phyloP scores from a whole-genome alignment of 2,113 vertebrate species.

The Uropsilus gracilis region DNA sequence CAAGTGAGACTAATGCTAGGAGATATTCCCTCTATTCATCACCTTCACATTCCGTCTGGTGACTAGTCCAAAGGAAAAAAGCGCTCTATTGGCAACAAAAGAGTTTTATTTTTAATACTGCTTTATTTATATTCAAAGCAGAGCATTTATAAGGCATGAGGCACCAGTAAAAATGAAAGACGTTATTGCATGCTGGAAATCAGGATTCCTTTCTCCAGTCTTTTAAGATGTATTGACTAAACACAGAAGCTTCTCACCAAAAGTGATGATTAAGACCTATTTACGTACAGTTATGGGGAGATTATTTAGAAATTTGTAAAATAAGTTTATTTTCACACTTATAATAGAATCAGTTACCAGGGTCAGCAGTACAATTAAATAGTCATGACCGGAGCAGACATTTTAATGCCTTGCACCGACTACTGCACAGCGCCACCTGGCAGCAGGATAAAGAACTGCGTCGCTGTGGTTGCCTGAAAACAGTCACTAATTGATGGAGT shows the following conservation, averaged over 20 bases:
- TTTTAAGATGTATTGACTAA: background rate
- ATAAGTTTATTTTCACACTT: constrained; percentile 47
- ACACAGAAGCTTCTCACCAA: constrained; percentile 4
- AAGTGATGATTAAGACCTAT: constrained; percentile 24
- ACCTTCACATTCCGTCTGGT: constrained; percentile 40
- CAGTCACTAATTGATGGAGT: background rate
- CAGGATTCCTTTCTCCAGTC: constrained; percentile 10
- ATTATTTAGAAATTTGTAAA: constrained; percentile 23
- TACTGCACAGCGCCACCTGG: constrained; percentile 75
- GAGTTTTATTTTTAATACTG: constrained; percentile 57
- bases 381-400: background rate
- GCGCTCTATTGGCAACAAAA: constrained; percentile 15
- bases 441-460: constrained; percentile 38
- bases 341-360: constrained; percentile 12
- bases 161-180: constrained; percentile 35
- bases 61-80: constrained; percentile 54
- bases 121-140: constrained; percentile 53
- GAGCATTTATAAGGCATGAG: constrained; percentile 36
- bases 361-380: constrained; percentile 31
- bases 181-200: background rate
- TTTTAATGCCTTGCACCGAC: constrained; percentile 32
- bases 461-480: background rate
- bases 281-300: constrained; percentile 15
- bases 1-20: constrained; percentile 18
- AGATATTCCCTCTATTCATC: constrained; percentile 20